A percentile compares a stretch with the other conserved stretches of the same genome.
phyloP scores from a whole-genome alignment of 1,140 invertebrate species.

The Drosophila quadrilineata region DNA sequence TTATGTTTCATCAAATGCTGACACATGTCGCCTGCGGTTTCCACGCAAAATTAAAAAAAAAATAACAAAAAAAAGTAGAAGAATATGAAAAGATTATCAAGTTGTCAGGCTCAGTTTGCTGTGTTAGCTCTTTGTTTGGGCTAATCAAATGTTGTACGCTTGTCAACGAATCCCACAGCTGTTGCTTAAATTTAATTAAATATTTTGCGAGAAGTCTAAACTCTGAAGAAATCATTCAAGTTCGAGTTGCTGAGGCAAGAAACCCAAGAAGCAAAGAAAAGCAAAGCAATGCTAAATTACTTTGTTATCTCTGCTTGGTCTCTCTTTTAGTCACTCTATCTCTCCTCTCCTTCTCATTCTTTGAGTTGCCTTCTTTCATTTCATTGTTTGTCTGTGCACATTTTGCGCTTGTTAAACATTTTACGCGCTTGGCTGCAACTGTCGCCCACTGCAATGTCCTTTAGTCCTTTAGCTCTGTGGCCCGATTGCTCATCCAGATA shows the following conservation, averaged over 20 bases:
- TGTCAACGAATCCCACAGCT: slow-evolving; percentile 33
- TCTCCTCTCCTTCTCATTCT: too few species aligned
- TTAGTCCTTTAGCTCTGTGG: too few species aligned
- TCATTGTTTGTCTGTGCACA: slow-evolving; percentile 53
- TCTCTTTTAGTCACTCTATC: too few species aligned
- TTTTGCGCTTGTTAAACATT: slow-evolving; percentile 73
- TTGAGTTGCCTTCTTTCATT: too few species aligned
- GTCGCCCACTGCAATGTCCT: slow-evolving; percentile 63
- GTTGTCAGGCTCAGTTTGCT: slow-evolving; percentile 49
- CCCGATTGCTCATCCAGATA: slow-evolving; percentile 26
- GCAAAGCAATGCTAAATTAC: slow-evolving; percentile 17
- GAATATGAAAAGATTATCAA: slow-evolving; percentile 65
- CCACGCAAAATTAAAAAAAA: too few species aligned
- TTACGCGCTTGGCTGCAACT: slow-evolving; percentile 63
- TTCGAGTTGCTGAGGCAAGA: background rate
- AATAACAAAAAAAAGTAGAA: too few species aligned
- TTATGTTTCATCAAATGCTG: slow-evolving; percentile 68
- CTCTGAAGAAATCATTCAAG: slow-evolving; percentile 7
- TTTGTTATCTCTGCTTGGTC: slow-evolving; percentile 41
- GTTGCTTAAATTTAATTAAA: slow-evolving; percentile 62
- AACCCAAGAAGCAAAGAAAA: background rate
- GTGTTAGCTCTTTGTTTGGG: slow-evolving; percentile 52
- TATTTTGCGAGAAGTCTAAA: slow-evolving; percentile 34
- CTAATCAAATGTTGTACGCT: slow-evolving; percentile 57
- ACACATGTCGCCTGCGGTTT: slow-evolving; percentile 51